These are phyloP conservation scores for Drosophila suzukii DNA, from an alignment of 1,140 invertebrate species.

Conservation along the genomic window DNA sequence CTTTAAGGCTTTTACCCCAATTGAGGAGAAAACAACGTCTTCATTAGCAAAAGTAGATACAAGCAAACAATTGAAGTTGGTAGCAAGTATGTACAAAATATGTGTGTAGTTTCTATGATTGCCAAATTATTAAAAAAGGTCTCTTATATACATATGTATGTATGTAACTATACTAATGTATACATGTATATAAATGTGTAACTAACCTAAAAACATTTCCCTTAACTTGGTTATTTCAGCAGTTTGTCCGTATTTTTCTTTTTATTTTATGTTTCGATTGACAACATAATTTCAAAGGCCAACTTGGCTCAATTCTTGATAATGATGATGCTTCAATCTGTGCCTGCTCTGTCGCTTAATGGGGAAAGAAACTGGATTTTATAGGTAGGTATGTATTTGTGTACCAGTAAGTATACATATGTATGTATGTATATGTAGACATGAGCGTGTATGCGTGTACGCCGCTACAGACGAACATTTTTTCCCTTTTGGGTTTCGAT, in stretches of 20 bases:
- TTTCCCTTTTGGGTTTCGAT: constrained; percentile 47
- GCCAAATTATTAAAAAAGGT: too few relatives aligned
- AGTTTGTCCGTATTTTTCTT: constrained; percentile 11
- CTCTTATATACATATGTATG: too few relatives aligned
- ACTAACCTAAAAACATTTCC: constrained; percentile 2
- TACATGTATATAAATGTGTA: background rate
- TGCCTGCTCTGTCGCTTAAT: constrained; percentile 45
- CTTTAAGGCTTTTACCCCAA: background rate
- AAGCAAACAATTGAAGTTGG: too few relatives aligned
- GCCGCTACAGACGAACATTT: constrained; percentile 9
- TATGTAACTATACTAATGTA: background rate
- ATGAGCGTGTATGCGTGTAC: constrained; percentile 1
- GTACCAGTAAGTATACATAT: constrained; percentile 3
- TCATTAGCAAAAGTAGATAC: background rate
- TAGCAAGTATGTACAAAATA: too few relatives aligned
- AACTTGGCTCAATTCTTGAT: constrained; percentile 50
- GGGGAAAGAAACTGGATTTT: constrained; percentile 56
- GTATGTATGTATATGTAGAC: background rate
- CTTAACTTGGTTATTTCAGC: constrained; percentile 12
- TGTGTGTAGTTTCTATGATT: too few relatives aligned
- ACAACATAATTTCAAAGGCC: constrained; percentile 46
- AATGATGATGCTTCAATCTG: constrained; percentile 56
- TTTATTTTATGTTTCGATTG: constrained; percentile 25
- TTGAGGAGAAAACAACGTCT: background rate
- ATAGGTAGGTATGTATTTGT: constrained; percentile 3